Evolutionary conservation across 2,888 invertebrate species (phyloP), one percentile per base, ranked within the genome.

Genomic region (Oscheius sp.): DNA sequence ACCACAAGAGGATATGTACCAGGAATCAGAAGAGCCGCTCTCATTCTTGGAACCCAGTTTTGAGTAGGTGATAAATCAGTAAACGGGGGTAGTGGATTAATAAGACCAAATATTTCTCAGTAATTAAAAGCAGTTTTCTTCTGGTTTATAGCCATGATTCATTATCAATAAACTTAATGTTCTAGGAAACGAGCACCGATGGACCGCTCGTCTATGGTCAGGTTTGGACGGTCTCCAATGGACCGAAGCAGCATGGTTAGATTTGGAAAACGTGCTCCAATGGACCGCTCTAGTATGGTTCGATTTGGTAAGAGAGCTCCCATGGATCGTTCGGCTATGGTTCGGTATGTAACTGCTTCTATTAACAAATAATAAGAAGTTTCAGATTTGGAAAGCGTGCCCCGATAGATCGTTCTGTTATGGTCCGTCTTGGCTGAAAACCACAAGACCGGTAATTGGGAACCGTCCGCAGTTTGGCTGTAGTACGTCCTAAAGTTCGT

Each of bases 231-330:
- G 49, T 72, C 51, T 28, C 73, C 76, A 20, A 72, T 75, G 69
- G 68, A 73, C 38, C 63, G 75, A n/a, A 70, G 70, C 17, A 68
- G 70, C n/a, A 74, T 76, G 76, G 72, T 74, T 12, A 54, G 78
- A 30, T 75, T 77, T 45, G 77, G 77, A 1, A 78, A 78, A 62
- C 74, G 78, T 2, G 72, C 70, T 8, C 76, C 78, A 24, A 72
- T 78, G 78, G 73, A 75, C 22, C 68, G 78, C 6, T 63, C 74
- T 1, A 51, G 72, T 22, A 75, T 77, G 75, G 71, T 74, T n/a
- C 61, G 75, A 45, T 75, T 78, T 36, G 75, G 75, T 4, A 68
- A 70, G 32, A 59, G 70, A 36, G 62, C 70, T 6, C 64, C 67
- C 14, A 54, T 70, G 63, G 70, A 67, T 32, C 26, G 70, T 24